Base-by-base conservation (phyloP, 2,888 invertebrate species). In the Microplitis deprimator region DNA sequence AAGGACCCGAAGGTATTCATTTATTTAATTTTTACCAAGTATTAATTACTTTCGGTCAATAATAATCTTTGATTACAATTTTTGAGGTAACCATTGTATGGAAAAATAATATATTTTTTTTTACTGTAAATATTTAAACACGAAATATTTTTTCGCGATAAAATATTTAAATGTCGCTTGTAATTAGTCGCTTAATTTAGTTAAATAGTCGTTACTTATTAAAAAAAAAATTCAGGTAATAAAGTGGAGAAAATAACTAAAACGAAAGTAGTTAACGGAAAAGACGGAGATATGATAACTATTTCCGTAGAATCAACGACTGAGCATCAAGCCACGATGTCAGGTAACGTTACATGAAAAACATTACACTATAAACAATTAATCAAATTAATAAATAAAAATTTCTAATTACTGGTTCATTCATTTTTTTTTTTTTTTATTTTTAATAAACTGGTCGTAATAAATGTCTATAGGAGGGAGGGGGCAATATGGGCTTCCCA, bases 251-350 rank as follows among this genome's bases (percentile, higher is more conserved):
- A 88, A 84, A 87, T 85, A 85, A 87, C 85, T 83, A 89, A 84
- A 83, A 84, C 88, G 79, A 87, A 89, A 84, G 85, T 89, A 80
- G 84, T 87, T 80, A 89, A 88, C 77, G 85, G 85, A 74, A 87
- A 88, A 68, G 90, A 89, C 68, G 90, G 89, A 77, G 90, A 90
- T 81, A 89, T 88, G 40, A 88, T 91, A 77, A 90, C 90, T 16
- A 90, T 91, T 82, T 90, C 90, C 61, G 92, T 93, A 86, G 93
- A 92, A 90, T 93, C 93, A 82, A 91, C 92, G 83, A 91, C 91
- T 82, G 92, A 92, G 81, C 93, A 93, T 85, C 93, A 93, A 89
- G 92, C 93, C 81, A 92, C 92, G 81, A 90, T 93, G 80, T 91
- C 93, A 93, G 93, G 93, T 93, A 92, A 91, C 81, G 81, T 77